Evolutionary conservation across 2,797 vertebrate genomes (phyloP), one percentile per base, ranked within the genome.

Genomic region (Carcharodon carcharias): DNA sequence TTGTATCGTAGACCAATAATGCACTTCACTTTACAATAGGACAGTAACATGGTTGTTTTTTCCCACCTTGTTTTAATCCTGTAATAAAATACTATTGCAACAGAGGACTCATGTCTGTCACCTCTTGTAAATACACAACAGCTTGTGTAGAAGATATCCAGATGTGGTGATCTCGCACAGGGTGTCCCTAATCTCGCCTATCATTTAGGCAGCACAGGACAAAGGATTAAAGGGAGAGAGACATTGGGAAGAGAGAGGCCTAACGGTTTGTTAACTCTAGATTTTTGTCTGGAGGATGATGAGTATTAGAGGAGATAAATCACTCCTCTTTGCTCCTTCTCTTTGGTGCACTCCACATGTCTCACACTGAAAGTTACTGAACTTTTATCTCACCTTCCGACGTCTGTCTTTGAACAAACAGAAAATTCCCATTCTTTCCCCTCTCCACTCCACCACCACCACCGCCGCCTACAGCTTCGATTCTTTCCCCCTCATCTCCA

Each of bases 1-100:
- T n/a, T 93, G 91, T 77, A n/a, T 40, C 23, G n/a, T 93, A 93
- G n/a, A 45, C 63, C 21, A 45, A 45, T 67, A 45, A 11, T 45
- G 63, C 61, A 65, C 91, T 93, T 93, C 61, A 93, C n/a, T 26
- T 93, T 93, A 45, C 91, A 67, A 93, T 67, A 93, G 61, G 91
- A 93, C 63, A 93, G 91, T 93, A 93, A 93, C 91, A 40, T 67
- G 91, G 40, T 40, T 93, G 91, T 93, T 67, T 67, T 28, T 50
- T 50, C n/a, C 91, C 63, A 40, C 61, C 40, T 63, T 21, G 40
- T 67, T 93, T 67, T 93, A 93, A 93, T 67, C 21, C 61, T 93
- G 91, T 93, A 93, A 93, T 93, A 93, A 93, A 93, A 67, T 67
- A 26, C 91, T 93, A 65, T 67, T 93, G 91, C 91, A 93, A 67